Conservation (phyloP, 2,888 invertebrate genomes). For the Fragum fragum region DNA sequence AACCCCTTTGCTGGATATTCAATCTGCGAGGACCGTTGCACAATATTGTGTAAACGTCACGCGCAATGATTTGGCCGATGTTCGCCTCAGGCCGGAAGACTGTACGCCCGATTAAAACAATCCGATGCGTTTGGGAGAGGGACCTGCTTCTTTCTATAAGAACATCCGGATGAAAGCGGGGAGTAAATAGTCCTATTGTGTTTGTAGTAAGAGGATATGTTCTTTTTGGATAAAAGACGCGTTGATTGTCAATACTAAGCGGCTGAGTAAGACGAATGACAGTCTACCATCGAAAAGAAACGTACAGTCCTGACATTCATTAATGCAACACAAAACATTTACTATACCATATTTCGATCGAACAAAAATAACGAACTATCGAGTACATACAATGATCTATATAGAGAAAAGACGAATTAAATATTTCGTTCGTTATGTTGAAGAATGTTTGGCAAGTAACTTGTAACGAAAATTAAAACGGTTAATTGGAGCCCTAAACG, state of each 20-base stretch:
- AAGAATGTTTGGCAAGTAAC: too few species aligned
- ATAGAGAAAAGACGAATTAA: too few species aligned
- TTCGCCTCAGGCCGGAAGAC: slow-evolving; percentile 61
- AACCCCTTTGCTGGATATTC: slow-evolving; percentile 61
- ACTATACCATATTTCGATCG: too few species aligned
- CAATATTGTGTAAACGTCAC: slow-evolving; percentile 71
- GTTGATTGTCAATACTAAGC: slow-evolving; percentile 56
- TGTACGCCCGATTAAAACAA: slow-evolving; percentile 66
- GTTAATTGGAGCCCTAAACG: too few species aligned
- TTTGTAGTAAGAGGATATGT: slow-evolving; percentile 61
- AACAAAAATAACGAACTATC: too few species aligned
- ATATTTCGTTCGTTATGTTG: too few species aligned
- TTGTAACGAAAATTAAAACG: too few species aligned
- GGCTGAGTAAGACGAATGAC: slow-evolving; percentile 61
- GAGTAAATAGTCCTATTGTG: slow-evolving; percentile 53
- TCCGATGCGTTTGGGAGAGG: slow-evolving; percentile 58
- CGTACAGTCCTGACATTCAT: too few species aligned
- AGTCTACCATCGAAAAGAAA: slow-evolving; percentile 15
- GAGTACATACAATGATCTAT: too few species aligned
- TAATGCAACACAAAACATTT: too few species aligned
- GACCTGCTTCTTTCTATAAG: slow-evolving; percentile 47
- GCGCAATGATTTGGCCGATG: slow-evolving; percentile 64
- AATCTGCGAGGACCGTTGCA: slow-evolving; percentile 65
- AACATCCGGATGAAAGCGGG: slow-evolving; percentile 48
- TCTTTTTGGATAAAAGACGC: slow-evolving; percentile 51